Conservation (phyloP, 1,140 invertebrate species). For the Heterodera carotae region DNA sequence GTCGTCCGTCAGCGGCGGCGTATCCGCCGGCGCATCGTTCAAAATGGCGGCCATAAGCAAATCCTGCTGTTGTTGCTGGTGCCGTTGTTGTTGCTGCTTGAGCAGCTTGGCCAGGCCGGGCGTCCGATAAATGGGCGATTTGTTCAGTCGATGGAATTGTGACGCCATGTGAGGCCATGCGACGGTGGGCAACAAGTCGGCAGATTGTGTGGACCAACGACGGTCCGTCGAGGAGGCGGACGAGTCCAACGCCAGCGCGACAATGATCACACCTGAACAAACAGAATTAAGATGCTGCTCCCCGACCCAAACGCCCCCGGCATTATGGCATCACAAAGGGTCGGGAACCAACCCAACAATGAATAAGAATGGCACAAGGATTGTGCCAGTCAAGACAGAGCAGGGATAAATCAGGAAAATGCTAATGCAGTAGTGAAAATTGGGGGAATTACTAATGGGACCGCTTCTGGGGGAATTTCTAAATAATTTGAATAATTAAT, state of each 20-base stretch:
- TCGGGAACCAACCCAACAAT: no score
- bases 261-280: constrained; percentile 18
- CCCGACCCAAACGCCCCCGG: background rate
- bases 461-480: no score
- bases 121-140: constrained; percentile 4
- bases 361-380: no score
- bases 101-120: constrained; percentile 12
- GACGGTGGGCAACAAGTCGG: background rate
- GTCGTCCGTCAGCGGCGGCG: constrained; percentile 14
- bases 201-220: background rate
- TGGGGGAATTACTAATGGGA: no score
- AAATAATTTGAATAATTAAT: no score
- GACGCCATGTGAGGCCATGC: constrained; percentile 17
- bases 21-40: background rate
- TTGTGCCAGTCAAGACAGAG: no score
- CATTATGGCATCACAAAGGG: no score
- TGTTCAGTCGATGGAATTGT: background rate
- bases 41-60: background rate
- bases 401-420: no score
- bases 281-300: no score
- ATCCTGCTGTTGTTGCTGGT: background rate
- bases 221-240: background rate
- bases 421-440: no score
- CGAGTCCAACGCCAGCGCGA: constrained; percentile 28
- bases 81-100: background rate